These are phyloP conservation scores for Micropoecilia bifurca DNA, from an alignment of 2,797 vertebrate genomes.

Conservation along the genomic window DNA sequence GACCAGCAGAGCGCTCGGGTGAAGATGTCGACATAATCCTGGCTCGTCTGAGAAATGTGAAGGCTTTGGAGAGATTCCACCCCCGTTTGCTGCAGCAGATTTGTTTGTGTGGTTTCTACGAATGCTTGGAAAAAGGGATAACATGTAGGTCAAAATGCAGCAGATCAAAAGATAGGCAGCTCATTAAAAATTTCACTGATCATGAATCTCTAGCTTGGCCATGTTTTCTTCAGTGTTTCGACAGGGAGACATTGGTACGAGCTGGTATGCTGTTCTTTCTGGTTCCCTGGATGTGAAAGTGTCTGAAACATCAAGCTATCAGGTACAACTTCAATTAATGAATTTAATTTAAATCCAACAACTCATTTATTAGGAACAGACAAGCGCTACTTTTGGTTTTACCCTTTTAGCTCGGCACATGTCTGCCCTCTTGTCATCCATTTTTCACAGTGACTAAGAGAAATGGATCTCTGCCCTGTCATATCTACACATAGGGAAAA, in stretches of 20 bases:
- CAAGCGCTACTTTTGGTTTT: not conserved
- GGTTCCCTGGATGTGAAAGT: conserved; percentile 98
- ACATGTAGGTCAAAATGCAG: conserved; percentile 85
- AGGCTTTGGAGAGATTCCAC: conserved; percentile 95
- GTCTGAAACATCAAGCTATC: conserved; percentile 93
- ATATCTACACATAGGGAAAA: not conserved
- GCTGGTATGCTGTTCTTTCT: conserved; percentile 95
- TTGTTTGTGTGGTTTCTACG: conserved; percentile 94
- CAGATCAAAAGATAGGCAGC: not conserved
- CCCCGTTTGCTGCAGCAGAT: conserved; percentile 94
- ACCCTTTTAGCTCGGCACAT: not conserved
- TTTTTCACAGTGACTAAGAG: not conserved
- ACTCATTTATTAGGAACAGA: not conserved
- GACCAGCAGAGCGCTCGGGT: conserved; percentile 92
- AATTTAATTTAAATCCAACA: not conserved
- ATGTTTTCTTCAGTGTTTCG: conserved; percentile 87
- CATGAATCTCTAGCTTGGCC: not conserved
- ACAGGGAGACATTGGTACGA: conserved; percentile 97
- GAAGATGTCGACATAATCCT: conserved; percentile 97
- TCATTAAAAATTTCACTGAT: not conserved
- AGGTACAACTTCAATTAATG: conserved; percentile 78
- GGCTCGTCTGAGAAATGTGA: conserved; percentile 90
- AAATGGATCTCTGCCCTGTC: not conserved
- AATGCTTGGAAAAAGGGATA: conserved; percentile 94
- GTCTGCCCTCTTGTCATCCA: not conserved